Evolutionary conservation across 2,888 invertebrate genomes (phyloP), one percentile per base, ranked within the genome.

Genomic region (Eumerus sabulonum): DNA sequence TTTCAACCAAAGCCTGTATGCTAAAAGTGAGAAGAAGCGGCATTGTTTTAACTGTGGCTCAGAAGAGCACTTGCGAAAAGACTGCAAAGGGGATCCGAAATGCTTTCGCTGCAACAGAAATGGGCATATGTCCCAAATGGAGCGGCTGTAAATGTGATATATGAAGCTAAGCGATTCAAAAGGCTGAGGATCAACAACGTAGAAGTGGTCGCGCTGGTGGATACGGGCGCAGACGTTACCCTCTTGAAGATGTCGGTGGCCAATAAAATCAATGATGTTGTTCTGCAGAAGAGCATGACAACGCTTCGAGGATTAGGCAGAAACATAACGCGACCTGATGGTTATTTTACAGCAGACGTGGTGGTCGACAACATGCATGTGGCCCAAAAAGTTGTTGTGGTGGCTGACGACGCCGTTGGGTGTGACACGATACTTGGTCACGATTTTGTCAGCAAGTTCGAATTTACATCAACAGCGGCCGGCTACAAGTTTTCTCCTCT

Each of bases 341-440:
- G 71, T 17, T 53, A 47, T 36, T 54, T 64, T 47, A 66, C 50
- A 42, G 44, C 72, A 17, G 56, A 72, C 16, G 51, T 66, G 13
- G 45, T 9, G 17, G 35, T 72, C 42, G 48, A 72, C 38, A 35
- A 54, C 56, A 56, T 72, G 45, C 44, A 66, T 3, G 57, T 44
- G n/a, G 27, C 17, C 27, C 50, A 72, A 12, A 72, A 57, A 40
- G 57, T 72, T 36, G 11, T 72, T 14, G 57, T 57, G 16, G 66
- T 66, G 19, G 35, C 36, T 5, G 57, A 66, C 51, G 35, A 66
- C 9, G 64, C 42, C 42, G 56, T 71, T 53, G 45, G 19, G 13
- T 71, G 63, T 48, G 56, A 64, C 38, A 54, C 63, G 36, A 48
- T 71, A 42, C 42, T 71, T 13, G 71, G 71, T 16, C 44, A 71